Evolutionary conservation across 2,797 vertebrate genomes (phyloP).

Genomic region (Sebastes alutus): DNA sequence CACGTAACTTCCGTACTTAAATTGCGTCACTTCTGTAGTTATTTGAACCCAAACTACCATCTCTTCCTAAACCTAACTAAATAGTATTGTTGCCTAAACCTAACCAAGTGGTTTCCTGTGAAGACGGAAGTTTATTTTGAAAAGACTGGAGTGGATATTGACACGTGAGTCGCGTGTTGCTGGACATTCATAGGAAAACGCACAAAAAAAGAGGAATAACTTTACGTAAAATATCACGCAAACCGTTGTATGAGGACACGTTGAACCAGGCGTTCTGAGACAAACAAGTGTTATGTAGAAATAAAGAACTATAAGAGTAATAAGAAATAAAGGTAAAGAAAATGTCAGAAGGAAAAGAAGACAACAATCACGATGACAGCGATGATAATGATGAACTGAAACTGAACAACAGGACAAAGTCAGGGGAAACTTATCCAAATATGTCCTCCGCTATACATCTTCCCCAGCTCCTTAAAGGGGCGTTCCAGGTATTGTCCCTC

Average conservation of each 20-base stretch:
- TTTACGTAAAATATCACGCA: no score
- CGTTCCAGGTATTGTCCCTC: slow-evolving; percentile 49
- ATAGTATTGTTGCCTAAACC: no score
- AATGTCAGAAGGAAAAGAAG: background rate
- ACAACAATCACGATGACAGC: background rate
- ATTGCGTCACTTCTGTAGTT: accelerated
- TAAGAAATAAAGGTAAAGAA: background rate
- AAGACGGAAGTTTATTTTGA: no score
- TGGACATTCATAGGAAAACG: no score
- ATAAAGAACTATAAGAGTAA: background rate
- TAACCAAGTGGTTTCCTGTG: no score
- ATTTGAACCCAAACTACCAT: no score
- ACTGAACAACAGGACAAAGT: slow-evolving; percentile 9
- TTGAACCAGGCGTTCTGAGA: background rate
- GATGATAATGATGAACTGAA: slow-evolving; percentile 4
- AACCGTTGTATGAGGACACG: no score
- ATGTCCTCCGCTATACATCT: slow-evolving; percentile 9
- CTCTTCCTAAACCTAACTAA: no score
- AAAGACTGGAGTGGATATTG: no score
- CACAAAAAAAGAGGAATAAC: no score
- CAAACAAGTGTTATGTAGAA: background rate
- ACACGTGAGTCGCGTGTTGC: no score
- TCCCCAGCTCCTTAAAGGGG: slow-evolving; percentile 19
- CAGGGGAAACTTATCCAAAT: slow-evolving; percentile 17
- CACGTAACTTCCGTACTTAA: no score